Evolutionary conservation across 2,797 vertebrate genomes (phyloP), one percentile per base, ranked within the genome.

Genomic region (Oryzias sinensis): DNA sequence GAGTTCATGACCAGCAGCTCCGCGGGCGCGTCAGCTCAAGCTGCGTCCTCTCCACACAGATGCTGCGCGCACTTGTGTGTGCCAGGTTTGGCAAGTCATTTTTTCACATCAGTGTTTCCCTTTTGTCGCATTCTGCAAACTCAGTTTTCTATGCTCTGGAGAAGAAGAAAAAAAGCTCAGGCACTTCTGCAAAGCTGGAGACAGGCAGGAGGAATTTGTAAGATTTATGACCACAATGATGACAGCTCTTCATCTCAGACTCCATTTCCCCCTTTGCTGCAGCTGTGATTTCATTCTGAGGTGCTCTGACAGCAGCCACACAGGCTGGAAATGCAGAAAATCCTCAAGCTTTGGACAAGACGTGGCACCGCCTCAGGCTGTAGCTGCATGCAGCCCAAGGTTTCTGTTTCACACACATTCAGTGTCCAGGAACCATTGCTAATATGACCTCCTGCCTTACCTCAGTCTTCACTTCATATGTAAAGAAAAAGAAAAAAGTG

Each of bases 161-260:
- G 20, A 5, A 6, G 15, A 43, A n/a, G 8, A 43, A 43, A 43
- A 17, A 5, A 6, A 49, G 15, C 47, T n/a, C 25, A 52, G 61
- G 6, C 18, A 29, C 43, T 61, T 53, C 64, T n/a, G 52, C 69
- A 55, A 69, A 63, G 70, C 5, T 47, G 62, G 53, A 70, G 60
- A 25, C 56, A 43, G 65, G 51, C 4, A 14, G 60, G 41, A 48
- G 60, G 76, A 68, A 64, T 78, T 67, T 74, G 61, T 43, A 59
- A 70, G 72, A 73, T 80, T 79, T 74, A 61, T 53, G 51, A 57
- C 58, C 8, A 63, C 7, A 22, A 41, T 53, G 70, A 70, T 79
- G 82, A 79, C 72, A 65, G 77, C 70, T 71, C 63, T 43, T 44
- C 75, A 29, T 81, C 74, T 72, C 58, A 18, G 62, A 60, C 79